These are phyloP conservation scores for Caenorhabditis sp. DNA, from an alignment of 2,888 invertebrate species.

Conservation along the genomic window DNA sequence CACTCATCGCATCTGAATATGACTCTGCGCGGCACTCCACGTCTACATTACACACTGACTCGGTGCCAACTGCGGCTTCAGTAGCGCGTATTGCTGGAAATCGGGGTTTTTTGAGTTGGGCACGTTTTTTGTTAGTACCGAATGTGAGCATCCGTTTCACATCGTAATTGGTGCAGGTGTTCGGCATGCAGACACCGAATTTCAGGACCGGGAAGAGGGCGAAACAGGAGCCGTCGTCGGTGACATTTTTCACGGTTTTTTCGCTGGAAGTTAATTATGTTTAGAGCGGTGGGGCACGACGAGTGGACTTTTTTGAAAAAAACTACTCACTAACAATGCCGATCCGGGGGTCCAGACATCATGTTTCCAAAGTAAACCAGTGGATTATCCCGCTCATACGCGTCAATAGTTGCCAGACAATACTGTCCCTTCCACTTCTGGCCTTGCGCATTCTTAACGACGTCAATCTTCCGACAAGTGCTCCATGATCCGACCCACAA, in stretches of 20 bases:
- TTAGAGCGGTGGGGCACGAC: no score
- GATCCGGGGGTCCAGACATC: conserved; percentile 64
- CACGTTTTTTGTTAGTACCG: no score
- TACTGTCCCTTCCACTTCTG: conserved; percentile 82
- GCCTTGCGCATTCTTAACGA: conserved; percentile 79
- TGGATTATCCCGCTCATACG: conserved; percentile 82
- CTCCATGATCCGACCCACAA: conserved; percentile 83
- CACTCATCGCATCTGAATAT: conserved; percentile 73
- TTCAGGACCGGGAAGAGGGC: conserved; percentile 80
- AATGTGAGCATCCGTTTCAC: conserved; percentile 78
- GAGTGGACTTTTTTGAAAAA: no score
- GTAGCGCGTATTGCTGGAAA: conserved; percentile 75
- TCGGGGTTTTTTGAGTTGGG: not conserved
- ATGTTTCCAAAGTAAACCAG: conserved; percentile 73
- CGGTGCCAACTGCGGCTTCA: conserved; percentile 73
- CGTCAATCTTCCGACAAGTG: conserved; percentile 81
- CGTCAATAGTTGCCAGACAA: conserved; percentile 80
- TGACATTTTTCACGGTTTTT: conserved; percentile 24
- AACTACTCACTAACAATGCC: conserved; percentile 71
- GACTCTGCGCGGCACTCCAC: conserved; percentile 80
- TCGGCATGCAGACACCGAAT: conserved; percentile 83
- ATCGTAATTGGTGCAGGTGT: conserved; percentile 83
- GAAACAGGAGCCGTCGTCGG: conserved; percentile 80
- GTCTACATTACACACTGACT: conserved; percentile 79
- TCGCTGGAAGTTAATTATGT: conserved; percentile 26